phyloP scores from a whole-genome alignment of 1,140 invertebrate species.

The Spodoptera frugiperda region DNA sequence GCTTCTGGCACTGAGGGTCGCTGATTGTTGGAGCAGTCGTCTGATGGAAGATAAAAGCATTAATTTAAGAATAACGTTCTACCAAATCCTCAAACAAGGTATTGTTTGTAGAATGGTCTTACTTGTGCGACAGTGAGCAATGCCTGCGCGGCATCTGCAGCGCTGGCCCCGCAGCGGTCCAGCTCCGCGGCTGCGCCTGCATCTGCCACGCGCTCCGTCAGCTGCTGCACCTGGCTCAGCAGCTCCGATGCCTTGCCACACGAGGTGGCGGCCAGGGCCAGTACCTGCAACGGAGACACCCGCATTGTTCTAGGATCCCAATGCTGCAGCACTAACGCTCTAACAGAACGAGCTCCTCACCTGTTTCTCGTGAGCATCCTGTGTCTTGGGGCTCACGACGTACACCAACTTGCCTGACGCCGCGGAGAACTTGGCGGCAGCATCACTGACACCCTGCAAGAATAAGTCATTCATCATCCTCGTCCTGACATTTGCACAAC shows the following conservation, averaged over 20 bases:
- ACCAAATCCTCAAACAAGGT: too few relatives aligned
- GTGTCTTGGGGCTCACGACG: constrained; percentile 21
- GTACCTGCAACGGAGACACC: neutral
- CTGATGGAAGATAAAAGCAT: neutral
- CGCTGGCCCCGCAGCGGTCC: constrained; percentile 44
- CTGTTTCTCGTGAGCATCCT: neutral
- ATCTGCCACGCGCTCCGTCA: constrained; percentile 33
- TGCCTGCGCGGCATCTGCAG: constrained; percentile 57
- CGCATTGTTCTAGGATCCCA: too few relatives aligned
- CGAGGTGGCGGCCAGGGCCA: constrained; percentile 16
- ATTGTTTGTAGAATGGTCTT: neutral
- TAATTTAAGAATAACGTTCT: neutral
- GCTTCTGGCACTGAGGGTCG: neutral
- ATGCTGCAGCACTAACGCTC: too few relatives aligned
- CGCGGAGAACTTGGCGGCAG: constrained; percentile 35
- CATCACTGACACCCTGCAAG: constrained; percentile 34
- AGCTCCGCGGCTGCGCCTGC: neutral
- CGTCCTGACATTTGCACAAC: neutral
- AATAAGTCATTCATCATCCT: neutral
- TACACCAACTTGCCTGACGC: constrained; percentile 39
- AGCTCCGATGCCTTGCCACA: constrained; percentile 58
- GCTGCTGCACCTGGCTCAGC: constrained; percentile 55
- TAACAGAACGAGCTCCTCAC: neutral
- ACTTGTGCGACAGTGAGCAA: constrained; percentile 61
- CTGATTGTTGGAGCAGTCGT: neutral